Evolutionary conservation across 2,113 vertebrate genomes (phyloP).

Genomic region (Sphyrna mokarran): DNA sequence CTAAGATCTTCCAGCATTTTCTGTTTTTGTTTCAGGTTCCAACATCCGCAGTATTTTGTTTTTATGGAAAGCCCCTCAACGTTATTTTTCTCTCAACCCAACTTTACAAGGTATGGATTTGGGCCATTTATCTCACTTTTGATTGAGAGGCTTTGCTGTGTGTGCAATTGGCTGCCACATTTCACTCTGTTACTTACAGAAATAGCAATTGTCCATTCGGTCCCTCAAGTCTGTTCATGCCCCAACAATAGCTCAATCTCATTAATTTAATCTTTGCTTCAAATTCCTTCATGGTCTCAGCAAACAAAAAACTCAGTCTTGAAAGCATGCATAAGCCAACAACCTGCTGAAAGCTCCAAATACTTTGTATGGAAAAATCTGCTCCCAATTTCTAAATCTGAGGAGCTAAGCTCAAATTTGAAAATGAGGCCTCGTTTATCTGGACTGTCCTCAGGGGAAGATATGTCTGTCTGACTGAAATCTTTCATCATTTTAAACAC

Average conservation of each 20-base stretch:
- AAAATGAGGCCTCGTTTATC: background rate
- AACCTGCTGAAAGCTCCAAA: background rate
- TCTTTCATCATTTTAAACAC: background rate
- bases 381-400: background rate
- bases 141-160: background rate
- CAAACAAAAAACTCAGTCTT: background rate
- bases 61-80: background rate
- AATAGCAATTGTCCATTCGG: background rate
- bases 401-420: background rate
- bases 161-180: background rate
- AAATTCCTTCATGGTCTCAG: background rate
- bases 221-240: background rate
- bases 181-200: background rate
- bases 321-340: too few species aligned
- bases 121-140: background rate
- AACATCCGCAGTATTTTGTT: too few species aligned
- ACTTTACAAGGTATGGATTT: background rate
- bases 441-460: background rate
- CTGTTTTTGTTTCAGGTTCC: too few species aligned
- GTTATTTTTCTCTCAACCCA: background rate
- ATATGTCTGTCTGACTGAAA: background rate
- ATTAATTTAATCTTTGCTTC: background rate
- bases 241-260: background rate
- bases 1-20: too few species aligned
- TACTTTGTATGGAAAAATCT: background rate